Conservation (phyloP, 1,140 invertebrate genomes). For the Branchinecta lindahli region DNA sequence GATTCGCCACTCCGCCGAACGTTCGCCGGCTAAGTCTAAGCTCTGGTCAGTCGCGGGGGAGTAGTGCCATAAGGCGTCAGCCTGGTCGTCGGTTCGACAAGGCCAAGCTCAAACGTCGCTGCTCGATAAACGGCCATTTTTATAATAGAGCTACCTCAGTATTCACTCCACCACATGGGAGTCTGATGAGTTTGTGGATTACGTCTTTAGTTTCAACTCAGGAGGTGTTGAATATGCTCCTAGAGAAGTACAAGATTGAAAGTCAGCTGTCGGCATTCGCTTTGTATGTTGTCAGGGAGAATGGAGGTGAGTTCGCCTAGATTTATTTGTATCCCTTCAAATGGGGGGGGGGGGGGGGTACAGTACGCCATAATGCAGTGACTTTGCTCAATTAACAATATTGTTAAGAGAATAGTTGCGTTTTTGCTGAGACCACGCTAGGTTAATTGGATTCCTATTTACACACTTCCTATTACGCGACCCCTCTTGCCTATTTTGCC, state of each 20-base stretch:
- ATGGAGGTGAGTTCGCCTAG: slow-evolving; percentile 44
- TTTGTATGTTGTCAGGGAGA: slow-evolving; percentile 61
- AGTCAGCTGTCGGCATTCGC: slow-evolving; percentile 61
- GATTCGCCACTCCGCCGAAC: neutral
- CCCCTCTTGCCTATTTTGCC: too few species aligned
- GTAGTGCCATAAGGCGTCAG: slow-evolving; percentile 50
- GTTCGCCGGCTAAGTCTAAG: neutral
- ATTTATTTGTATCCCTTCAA: slow-evolving; percentile 23
- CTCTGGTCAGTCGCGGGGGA: neutral
- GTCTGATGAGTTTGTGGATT: slow-evolving; percentile 69
- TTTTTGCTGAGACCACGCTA: too few species aligned
- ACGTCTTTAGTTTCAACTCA: slow-evolving; percentile 59
- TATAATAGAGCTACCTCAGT: slow-evolving; percentile 75
- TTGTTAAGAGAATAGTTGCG: too few species aligned
- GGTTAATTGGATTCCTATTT: too few species aligned
- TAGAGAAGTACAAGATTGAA: slow-evolving; percentile 76
- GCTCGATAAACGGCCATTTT: slow-evolving; percentile 75
- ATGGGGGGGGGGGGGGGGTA: neutral
- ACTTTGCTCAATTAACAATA: too few species aligned
- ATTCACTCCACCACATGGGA: slow-evolving; percentile 63
- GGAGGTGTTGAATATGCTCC: slow-evolving; percentile 65
- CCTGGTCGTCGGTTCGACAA: slow-evolving; percentile 44
- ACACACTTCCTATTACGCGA: too few species aligned
- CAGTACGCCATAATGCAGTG: neutral
- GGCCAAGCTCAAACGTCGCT: slow-evolving; percentile 51